phyloP scores from a whole-genome alignment of 2,888 invertebrate genomes.

The Diogma glabrata region DNA sequence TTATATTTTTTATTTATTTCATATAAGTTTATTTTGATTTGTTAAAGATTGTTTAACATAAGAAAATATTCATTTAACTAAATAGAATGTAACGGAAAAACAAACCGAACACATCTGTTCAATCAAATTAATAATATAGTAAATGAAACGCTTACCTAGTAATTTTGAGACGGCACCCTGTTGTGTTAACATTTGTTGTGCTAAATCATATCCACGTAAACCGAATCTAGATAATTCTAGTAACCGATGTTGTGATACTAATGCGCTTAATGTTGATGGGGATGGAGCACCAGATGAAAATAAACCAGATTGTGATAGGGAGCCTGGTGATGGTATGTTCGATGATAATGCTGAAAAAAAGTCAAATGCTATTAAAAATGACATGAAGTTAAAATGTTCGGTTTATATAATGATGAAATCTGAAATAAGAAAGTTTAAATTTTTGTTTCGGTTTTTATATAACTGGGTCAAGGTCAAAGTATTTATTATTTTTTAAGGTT shows the following conservation, averaged over 20 bases:
- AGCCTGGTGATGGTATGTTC: conserved; percentile 34
- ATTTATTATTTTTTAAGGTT: no score
- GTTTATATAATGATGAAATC: not conserved
- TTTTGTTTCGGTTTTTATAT: no score
- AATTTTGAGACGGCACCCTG: conserved; percentile 86
- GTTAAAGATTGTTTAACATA: no score
- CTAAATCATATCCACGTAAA: conserved; percentile 78
- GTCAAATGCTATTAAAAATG: no score
- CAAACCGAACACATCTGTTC: no score
- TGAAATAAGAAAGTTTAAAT: not conserved
- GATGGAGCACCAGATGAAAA: conserved; percentile 35
- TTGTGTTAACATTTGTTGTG: conserved; percentile 81
- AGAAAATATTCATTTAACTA: no score
- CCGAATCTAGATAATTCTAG: conserved; percentile 71
- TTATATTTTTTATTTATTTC: no score
- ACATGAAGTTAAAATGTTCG: not conserved
- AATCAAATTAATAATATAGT: no score
- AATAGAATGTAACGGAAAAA: no score
- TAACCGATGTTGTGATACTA: conserved; percentile 67
- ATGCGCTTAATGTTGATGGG: conserved; percentile 52
- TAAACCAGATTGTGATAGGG: conserved; percentile 28
- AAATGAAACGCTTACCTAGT: conserved; percentile 82
- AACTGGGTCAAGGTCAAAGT: no score
- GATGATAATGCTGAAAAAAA: conserved; percentile 27
- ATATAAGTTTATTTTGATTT: no score